These are phyloP conservation scores for Hoplostethus mediterraneus DNA, from an alignment of 2,797 vertebrate genomes.

Conservation along the genomic window DNA sequence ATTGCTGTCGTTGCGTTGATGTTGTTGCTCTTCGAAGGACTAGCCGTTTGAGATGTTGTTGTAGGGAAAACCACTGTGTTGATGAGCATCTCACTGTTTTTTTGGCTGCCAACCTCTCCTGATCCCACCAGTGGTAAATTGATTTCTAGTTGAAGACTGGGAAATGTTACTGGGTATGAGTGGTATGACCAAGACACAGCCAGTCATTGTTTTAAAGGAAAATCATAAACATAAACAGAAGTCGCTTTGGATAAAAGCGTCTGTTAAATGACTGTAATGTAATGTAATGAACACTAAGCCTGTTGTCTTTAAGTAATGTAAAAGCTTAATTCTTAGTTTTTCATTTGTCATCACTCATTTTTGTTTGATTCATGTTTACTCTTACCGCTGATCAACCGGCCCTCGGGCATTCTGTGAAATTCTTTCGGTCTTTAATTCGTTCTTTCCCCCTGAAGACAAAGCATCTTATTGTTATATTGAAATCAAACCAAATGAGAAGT, in stretches of 20 bases:
- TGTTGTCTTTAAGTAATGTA: neutral
- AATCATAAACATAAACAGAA: neutral
- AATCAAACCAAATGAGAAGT: no score
- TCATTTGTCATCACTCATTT: no score
- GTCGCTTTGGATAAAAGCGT: no score
- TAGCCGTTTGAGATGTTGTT: conserved; percentile 20
- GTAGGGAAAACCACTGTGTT: conserved; percentile 1
- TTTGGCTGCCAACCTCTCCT: conserved; percentile 15
- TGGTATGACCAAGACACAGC: neutral
- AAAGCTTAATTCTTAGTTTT: neutral
- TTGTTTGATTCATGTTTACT: no score
- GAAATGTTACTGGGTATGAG: conserved; percentile 3
- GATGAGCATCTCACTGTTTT: conserved; percentile 7
- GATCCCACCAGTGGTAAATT: conserved; percentile 24
- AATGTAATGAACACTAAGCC: neutral
- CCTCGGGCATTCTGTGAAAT: no score
- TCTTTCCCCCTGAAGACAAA: no score
- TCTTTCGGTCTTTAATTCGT: no score
- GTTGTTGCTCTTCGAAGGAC: conserved; percentile 5
- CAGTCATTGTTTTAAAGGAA: neutral
- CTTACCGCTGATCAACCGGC: no score
- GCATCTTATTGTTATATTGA: no score
- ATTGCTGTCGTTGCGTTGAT: conserved; percentile 37
- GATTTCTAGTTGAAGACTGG: conserved; percentile 24
- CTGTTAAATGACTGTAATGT: no score